Conservation (phyloP, 2,113 vertebrate species). For the Tamias sibiricus region DNA sequence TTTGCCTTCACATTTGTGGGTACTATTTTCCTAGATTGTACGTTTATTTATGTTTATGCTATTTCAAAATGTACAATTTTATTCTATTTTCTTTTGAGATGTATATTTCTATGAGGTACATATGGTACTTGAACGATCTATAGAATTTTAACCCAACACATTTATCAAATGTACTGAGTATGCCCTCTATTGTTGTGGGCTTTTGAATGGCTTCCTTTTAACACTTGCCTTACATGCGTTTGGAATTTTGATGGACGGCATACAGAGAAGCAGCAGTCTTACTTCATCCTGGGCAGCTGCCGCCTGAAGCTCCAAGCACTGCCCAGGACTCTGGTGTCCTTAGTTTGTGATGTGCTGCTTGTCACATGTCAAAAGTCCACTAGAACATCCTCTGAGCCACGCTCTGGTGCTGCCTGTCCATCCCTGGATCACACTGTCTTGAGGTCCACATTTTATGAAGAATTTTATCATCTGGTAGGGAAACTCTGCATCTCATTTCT, state of each 20-base stretch:
- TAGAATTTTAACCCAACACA: background rate
- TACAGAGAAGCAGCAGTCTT: background rate
- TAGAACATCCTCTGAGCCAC: background rate
- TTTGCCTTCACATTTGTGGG: background rate
- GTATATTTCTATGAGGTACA: too few species aligned
- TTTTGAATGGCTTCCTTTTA: background rate
- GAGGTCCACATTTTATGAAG: background rate
- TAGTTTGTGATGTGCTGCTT: background rate
- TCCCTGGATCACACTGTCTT: background rate
- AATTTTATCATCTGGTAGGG: background rate
- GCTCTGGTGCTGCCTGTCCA: background rate
- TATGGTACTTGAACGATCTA: background rate
- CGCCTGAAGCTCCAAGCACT: background rate
- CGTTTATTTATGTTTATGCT: background rate
- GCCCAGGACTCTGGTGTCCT: background rate
- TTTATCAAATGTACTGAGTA: background rate
- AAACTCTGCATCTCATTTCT: constrained; percentile 7
- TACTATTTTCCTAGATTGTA: background rate
- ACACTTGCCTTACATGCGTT: background rate
- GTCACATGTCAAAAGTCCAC: background rate
- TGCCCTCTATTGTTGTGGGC: background rate
- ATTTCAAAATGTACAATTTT: background rate
- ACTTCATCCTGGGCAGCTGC: background rate
- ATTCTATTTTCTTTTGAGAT: background rate
- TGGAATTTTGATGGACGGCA: background rate